A percentile compares a stretch with the other conserved stretches of the same genome.
These are phyloP conservation scores for Clitarchus hookeri DNA, from an alignment of 2,888 invertebrate genomes.

Conservation along the genomic window DNA sequence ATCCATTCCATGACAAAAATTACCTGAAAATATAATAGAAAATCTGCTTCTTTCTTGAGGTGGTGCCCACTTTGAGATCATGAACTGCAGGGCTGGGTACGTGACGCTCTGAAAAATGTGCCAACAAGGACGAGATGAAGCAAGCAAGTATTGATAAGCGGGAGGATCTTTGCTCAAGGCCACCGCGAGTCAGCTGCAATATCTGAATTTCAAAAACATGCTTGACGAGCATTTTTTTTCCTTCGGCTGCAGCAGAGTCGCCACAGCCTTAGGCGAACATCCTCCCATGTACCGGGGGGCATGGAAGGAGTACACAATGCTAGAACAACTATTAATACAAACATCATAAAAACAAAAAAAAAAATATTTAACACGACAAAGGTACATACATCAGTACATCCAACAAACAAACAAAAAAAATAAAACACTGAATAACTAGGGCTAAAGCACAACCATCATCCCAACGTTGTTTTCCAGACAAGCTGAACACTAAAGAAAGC, in stretches of 20 bases:
- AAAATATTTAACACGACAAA: too few relatives aligned
- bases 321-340: too few relatives aligned
- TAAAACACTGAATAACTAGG: conserved; percentile 20
- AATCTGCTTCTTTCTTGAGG: conserved; percentile 56
- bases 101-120: conserved; percentile 49
- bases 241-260: background rate
- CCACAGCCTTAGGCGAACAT: background rate
- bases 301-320: too few relatives aligned
- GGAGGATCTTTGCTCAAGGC: background rate
- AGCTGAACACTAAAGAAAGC: conserved; percentile 22
- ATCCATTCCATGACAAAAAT: conserved; percentile 4
- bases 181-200: background rate
- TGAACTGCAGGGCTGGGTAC: conserved; percentile 59
- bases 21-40: conserved; percentile 47
- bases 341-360: too few relatives aligned
- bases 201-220: background rate
- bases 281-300: background rate
- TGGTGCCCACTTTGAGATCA: conserved; percentile 60
- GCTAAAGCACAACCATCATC: conserved; percentile 25
- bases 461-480: conserved; percentile 23
- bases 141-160: background rate
- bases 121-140: background rate
- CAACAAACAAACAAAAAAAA: background rate
- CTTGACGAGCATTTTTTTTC: background rate
- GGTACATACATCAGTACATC: background rate